Evolutionary conservation across 2,888 invertebrate genomes (phyloP).

Genomic region (Metellina segmentata): DNA sequence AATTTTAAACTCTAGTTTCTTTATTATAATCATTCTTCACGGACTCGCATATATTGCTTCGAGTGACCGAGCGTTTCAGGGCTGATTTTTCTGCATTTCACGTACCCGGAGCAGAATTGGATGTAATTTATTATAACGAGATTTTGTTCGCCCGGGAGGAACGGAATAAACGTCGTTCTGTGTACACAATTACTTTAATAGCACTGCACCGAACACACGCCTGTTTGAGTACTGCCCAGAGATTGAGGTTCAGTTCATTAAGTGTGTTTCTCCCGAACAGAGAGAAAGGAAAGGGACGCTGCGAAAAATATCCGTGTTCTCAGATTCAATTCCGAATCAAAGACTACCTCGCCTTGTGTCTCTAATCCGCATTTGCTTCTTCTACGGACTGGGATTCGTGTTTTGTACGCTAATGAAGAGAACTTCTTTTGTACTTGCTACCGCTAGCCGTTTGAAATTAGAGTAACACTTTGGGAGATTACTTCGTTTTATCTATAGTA

Average conservation of each 20-base stretch:
- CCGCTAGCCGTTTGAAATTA: not conserved
- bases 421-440: not conserved
- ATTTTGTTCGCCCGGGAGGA: not conserved
- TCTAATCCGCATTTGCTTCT: not conserved
- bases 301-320: not conserved
- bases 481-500: not conserved
- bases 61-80: no score
- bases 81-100: not conserved
- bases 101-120: not conserved
- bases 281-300: not conserved
- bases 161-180: not conserved
- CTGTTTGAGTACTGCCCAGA: not conserved
- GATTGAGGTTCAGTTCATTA: conserved; percentile 17
- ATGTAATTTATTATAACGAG: conserved; percentile 26
- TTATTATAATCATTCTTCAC: not conserved
- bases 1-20: not conserved
- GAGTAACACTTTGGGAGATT: not conserved
- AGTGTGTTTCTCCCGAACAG: not conserved
- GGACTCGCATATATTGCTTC: not conserved
- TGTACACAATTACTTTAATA: conserved; percentile 15
- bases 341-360: not conserved
- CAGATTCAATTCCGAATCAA: not conserved
- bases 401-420: not conserved
- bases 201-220: not conserved
- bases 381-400: not conserved